phyloP scores from a whole-genome alignment of 1,140 invertebrate genomes.

The Aphidius gifuensis region DNA sequence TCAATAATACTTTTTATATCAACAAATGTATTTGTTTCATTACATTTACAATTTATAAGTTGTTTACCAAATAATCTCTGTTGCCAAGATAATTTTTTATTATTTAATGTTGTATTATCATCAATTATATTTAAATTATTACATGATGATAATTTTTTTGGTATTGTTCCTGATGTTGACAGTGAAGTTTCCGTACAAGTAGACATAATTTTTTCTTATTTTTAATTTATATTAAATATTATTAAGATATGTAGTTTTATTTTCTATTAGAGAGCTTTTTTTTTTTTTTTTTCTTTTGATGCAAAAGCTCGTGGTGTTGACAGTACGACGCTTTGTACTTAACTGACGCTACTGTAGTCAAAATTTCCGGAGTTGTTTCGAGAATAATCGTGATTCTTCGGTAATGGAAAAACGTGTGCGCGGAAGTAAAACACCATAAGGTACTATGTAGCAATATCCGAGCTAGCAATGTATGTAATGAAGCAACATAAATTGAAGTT shows the following conservation, averaged over 20 bases:
- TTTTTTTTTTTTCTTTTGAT: not conserved
- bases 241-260: too few species aligned
- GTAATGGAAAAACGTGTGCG: too few species aligned
- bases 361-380: too few species aligned
- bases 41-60: slow-evolving; percentile 41
- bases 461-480: too few species aligned
- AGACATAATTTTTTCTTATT: slow-evolving; percentile 22
- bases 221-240: not conserved
- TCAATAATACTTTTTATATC: slow-evolving; percentile 35
- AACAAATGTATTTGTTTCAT: slow-evolving; percentile 24
- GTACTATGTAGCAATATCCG: too few species aligned
- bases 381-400: too few species aligned
- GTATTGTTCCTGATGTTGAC: slow-evolving; percentile 20
- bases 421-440: too few species aligned
- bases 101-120: slow-evolving; percentile 3
- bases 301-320: slow-evolving; percentile 12
- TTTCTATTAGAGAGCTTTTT: not conserved
- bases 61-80: slow-evolving; percentile 50
- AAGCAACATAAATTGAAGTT: too few species aligned
- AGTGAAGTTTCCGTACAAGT: slow-evolving; percentile 18
- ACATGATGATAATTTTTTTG: slow-evolving; percentile 18
- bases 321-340: slow-evolving; percentile 23
- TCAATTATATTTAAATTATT: not conserved
- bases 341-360: slow-evolving; percentile 9
- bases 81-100: slow-evolving; percentile 39